Base-by-base conservation (phyloP, 2,888 invertebrate species). In the Erpobdella octoculata region DNA sequence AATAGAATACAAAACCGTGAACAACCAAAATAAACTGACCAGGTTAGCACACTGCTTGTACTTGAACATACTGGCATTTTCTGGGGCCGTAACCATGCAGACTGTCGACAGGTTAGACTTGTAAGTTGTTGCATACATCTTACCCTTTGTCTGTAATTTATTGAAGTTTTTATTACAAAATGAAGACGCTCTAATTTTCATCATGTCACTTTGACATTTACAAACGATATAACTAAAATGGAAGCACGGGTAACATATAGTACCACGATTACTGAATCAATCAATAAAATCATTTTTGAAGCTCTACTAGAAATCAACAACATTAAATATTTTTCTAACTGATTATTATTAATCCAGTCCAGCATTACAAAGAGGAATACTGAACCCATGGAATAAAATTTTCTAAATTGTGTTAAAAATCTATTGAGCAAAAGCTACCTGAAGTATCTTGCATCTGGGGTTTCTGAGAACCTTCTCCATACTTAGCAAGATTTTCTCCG, bases 401-500 rank as follows among this genome's bases (percentile, higher is more conserved):
- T 37, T 21, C 36, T n/a, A 33, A 35, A 18, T 2, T 62, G 8
- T 18, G 6, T 31, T 62, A 28, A 62, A 61, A 9, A 31, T 62
- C n/a, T 9, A 12, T 33, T 28, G 33, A 8, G 9, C n/a, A n/a
- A n/a, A n/a, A n/a, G n/a, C n/a, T 18, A 68, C 68, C 68, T 68
- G 68, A n/a, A 69, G n/a, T 25, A 69, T 33, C 58, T 36, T 69
- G 35, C 35, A 21, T 18, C 69, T 38, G 35, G 58, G 36, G 8
- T 48, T 35, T 36, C 21, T 69, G 28, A 69, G 33, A 2, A 37
- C 35, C 58, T 69, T 69, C 25, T 69, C 69, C 69, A 69, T 69
- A 58, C 69, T 69, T 31, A 69, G 58, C 18, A 69, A 36, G 46
- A 69, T 25, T 58, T 69, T 69, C n/a, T 69, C 69, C 25, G 53